These are phyloP conservation scores for Lipophrys pholis DNA, from an alignment of 2,113 vertebrate species.

Conservation along the genomic window DNA sequence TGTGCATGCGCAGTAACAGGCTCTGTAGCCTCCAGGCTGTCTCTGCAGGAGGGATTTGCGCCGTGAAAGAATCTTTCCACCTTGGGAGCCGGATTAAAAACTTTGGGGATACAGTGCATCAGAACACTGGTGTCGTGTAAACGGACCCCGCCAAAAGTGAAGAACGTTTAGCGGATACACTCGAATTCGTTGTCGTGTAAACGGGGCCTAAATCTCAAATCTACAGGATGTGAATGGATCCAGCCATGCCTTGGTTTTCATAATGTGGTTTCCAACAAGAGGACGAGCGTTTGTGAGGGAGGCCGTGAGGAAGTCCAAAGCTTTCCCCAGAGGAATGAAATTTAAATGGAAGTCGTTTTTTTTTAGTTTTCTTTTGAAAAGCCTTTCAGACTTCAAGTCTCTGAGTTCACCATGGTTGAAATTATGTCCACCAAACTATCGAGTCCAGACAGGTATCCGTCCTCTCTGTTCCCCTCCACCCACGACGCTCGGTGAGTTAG, in stretches of 20 bases:
- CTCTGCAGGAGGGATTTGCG: too few species aligned
- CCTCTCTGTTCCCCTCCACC: conserved; percentile 96
- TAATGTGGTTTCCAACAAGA: conserved; percentile 30
- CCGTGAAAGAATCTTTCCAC: too few species aligned
- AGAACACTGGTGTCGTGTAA: too few species aligned
- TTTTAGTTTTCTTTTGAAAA: neutral
- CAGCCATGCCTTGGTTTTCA: conserved; percentile 1
- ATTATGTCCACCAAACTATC: conserved; percentile 96
- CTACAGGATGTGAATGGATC: conserved; percentile 5
- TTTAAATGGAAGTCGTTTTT: conserved; percentile 41
- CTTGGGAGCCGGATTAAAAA: too few species aligned
- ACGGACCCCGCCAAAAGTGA: too few species aligned
- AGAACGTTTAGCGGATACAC: too few species aligned
- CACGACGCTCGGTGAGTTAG: conserved; percentile 89
- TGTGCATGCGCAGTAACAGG: too few species aligned
- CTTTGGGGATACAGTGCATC: too few species aligned
- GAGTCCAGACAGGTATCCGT: conserved; percentile 95
- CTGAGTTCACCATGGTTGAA: conserved; percentile 82
- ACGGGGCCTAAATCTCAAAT: neutral
- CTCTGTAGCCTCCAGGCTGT: too few species aligned
- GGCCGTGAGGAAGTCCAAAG: conserved; percentile 31
- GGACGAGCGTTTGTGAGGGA: conserved; percentile 12
- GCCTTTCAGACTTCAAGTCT: conserved; percentile 55
- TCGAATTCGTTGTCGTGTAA: too few species aligned
- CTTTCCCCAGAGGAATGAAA: conserved; percentile 30